Percentiles rank a stretch among this genome's conserved stretches.
These are phyloP conservation scores for Volucella bombylans DNA, from an alignment of 2,888 invertebrate species.

Conservation along the genomic window DNA sequence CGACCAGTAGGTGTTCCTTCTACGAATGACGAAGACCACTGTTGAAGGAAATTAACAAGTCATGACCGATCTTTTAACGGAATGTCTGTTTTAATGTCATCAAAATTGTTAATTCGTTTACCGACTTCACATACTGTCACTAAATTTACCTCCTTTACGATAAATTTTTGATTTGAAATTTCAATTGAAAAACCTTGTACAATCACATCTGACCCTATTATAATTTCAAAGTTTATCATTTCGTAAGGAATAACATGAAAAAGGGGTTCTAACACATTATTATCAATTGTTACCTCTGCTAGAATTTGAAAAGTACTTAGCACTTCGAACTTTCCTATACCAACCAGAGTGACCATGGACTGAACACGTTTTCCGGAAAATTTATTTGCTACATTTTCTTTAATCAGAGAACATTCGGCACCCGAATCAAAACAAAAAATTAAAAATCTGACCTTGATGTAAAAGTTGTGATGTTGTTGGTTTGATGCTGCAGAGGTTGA, in stretches of 20 bases:
- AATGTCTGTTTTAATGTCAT: too few relatives aligned
- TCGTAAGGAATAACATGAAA: constrained; percentile 32
- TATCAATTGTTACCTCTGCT: constrained; percentile 16
- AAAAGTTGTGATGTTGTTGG: constrained; percentile 10
- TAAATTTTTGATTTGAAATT: constrained; percentile 8
- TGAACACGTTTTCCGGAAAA: constrained; percentile 35
- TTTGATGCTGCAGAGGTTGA: constrained; percentile 8
- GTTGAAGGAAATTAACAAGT: too few relatives aligned
- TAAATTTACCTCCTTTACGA: constrained; percentile 2
- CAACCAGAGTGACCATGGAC: constrained; percentile 18
- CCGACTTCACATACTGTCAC: background rate
- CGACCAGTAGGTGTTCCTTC: too few relatives aligned
- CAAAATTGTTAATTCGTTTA: background rate
- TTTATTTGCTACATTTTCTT: constrained; percentile 20
- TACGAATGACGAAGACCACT: too few relatives aligned
- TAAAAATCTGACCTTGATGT: constrained; percentile 29
- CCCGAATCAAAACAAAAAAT: constrained; percentile 43
- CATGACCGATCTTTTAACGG: too few relatives aligned
- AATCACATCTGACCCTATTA: constrained; percentile 21
- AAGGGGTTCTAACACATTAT: constrained; percentile 17
- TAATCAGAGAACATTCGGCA: constrained; percentile 44
- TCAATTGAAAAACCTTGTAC: constrained; percentile 10
- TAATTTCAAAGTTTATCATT: constrained; percentile 14
- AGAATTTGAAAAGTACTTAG: constrained; percentile 19
- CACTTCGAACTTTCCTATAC: constrained; percentile 34